Evolutionary conservation across 2,797 vertebrate genomes (phyloP), one percentile per base, ranked within the genome.

Genomic region (Protonibea diacanthus): DNA sequence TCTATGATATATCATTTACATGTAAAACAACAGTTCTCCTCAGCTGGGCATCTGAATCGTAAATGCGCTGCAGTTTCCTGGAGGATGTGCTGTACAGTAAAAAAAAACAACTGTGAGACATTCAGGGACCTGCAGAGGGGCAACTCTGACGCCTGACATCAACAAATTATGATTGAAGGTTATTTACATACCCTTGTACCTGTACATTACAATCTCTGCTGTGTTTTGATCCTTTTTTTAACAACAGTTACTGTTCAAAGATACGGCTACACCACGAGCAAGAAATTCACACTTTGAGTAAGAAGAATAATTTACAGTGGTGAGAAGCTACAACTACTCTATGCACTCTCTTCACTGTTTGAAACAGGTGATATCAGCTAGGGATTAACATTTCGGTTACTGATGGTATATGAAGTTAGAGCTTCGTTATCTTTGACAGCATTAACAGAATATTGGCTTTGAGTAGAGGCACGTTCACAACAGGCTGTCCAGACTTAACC

Each of bases 11-110:
- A 81, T 83, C 10, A 76, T 89, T 89, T 86, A 73, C 84, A 89
- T 86, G 86, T 88, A 80, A 89, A 89, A 75, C 59, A 78, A 81
- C 18, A 55, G 55, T 49, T 68, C 71, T n/a, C 87, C 81, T 80
- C 79, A 63, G 75, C 60, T 74, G 68, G 75, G 68, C 62, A 92
- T 92, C 86, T 92, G 90, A 89, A 92, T 85, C 91, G 88, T 87
- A 92, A 94, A 93, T 92, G 58, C 11, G 2, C 53, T 33, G 65
- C 55, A 33, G 65, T 58, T 82, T 84, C 73, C 76, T 38, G 20
- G 7, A 15, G 33, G 70, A 53, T 48, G 56, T 81, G 61, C 62
- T 23, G 25, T 61, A 59, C 63, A 76, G 48, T 83, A 71, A 75
- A 20, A 29, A 68, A 57, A 33, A 33, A 8, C 33, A 53, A 25